phyloP scores from a whole-genome alignment of 37 sponge, comb jelly and placozoan genomes.

The Chondrosia reniformis region DNA sequence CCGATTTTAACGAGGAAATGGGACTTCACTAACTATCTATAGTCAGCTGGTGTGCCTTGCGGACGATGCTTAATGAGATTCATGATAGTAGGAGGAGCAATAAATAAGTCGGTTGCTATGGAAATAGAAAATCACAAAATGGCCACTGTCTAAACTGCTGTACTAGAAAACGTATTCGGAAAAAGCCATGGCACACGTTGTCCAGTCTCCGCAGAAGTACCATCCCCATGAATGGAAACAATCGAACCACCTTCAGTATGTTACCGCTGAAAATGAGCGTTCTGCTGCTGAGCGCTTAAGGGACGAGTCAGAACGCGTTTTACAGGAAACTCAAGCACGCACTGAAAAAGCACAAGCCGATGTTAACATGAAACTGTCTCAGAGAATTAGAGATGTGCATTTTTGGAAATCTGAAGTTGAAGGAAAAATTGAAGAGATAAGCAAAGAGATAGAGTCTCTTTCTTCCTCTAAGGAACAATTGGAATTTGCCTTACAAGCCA shows the following conservation, averaged over 20 bases:
- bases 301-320: constrained; percentile 77
- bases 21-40: too few species aligned
- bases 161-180: too few species aligned
- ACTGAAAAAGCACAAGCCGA: constrained; percentile 70
- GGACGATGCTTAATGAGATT: too few species aligned
- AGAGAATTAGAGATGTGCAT: constrained; percentile 69
- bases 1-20: too few species aligned
- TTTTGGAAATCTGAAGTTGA: constrained; percentile 94
- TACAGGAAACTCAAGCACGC: constrained; percentile 69
- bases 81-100: background rate
- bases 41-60: too few species aligned
- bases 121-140: too few species aligned
- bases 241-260: constrained; percentile 73
- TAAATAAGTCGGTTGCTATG: background rate
- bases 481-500: constrained; percentile 60
- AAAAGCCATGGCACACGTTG: constrained; percentile 45
- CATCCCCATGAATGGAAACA: constrained; percentile 85
- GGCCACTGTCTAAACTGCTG: too few species aligned
- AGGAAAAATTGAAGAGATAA: constrained; percentile 52
- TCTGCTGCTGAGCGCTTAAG: constrained; percentile 78
- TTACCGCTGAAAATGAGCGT: constrained; percentile 72
- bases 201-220: constrained; percentile 78
- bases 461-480: constrained; percentile 57
- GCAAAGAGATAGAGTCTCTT: constrained; percentile 65
- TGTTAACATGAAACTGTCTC: constrained; percentile 78